Base-by-base conservation (phyloP, 2,797 vertebrate genomes). In the Chanos chanos region DNA sequence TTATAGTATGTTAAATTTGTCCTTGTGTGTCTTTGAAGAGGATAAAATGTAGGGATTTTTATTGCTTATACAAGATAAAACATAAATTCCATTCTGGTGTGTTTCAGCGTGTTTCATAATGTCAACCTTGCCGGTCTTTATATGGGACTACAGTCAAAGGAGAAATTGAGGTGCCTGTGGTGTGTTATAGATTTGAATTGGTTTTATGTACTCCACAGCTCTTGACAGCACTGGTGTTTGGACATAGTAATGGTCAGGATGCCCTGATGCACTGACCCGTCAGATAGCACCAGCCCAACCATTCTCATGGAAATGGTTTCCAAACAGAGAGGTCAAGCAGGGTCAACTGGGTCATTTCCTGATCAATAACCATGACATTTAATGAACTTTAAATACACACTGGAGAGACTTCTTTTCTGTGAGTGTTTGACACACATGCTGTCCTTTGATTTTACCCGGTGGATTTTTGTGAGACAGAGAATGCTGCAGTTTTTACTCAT, bases 301-400 rank as follows among this genome's bases (percentile, higher is more conserved):
- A 83, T 89, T 89, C 61, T 80, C 49, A 89, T 89, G 85, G 44
- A 85, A 86, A 89, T 89, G 53, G 70, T 40, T 48, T 58, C 28
- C 61, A 68, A 71, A 66, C 74, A 52, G 41, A 58, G 61, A 59
- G 82, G 80, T 84, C 80, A 73, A 68, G 57, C 41, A 50, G 74
- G 48, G 77, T 80, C 81, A 83, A 72, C 72, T 43, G 79, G 81
- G 73, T 82, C 66, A 79, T 77, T 85, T 87, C 76, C 85, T 87
- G 85, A 84, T 83, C 86, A 82, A 74, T 82, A 74, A 72, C 70
- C 55, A 58, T 79, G 83, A 80, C 83, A 76, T 81, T 71, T 86
- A 80, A 88, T 89, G 83, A 86, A 83, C 82, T 86, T 80, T 74
- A 66, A 86, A 86, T 75, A 79, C 77, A 76, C 71, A 71, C 72